Percentiles rank a stretch among this genome's conserved stretches.
Conservation (phyloP, 2,113 vertebrate genomes). For the Neoarius graeffei region DNA sequence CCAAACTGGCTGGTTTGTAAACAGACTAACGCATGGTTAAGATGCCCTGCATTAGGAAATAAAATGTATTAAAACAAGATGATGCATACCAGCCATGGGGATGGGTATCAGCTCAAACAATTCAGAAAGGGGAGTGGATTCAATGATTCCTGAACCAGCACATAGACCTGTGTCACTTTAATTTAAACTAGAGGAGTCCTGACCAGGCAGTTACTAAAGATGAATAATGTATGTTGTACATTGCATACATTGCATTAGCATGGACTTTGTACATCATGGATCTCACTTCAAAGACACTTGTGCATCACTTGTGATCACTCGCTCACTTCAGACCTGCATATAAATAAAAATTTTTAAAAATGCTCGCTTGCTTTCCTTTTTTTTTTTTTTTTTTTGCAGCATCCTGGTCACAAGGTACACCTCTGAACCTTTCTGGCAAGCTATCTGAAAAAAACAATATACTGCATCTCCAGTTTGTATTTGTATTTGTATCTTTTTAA, state of each 20-base stretch:
- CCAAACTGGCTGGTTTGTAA: no score
- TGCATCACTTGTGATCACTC: neutral
- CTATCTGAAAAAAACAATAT: neutral
- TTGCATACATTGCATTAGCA: neutral
- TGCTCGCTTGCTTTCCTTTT: neutral
- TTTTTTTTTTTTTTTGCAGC: neutral
- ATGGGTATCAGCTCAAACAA: no score
- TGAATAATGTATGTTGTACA: neutral
- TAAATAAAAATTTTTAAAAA: neutral
- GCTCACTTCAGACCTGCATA: neutral
- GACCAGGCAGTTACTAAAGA: neutral
- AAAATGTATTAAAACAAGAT: no score
- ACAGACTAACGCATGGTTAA: no score
- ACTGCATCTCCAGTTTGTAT: neutral
- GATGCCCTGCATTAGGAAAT: no score
- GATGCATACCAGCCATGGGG: no score
- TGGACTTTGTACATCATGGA: neutral
- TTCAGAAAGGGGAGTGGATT: no score
- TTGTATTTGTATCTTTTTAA: neutral
- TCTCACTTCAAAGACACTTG: no score
- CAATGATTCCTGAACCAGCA: no score
- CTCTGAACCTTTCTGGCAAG: neutral
- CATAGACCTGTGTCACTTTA: no score
- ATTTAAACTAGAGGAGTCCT: neutral
- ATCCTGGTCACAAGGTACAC: neutral